Conservation (phyloP, 2,113 vertebrate genomes). For the Hippolais icterina region DNA sequence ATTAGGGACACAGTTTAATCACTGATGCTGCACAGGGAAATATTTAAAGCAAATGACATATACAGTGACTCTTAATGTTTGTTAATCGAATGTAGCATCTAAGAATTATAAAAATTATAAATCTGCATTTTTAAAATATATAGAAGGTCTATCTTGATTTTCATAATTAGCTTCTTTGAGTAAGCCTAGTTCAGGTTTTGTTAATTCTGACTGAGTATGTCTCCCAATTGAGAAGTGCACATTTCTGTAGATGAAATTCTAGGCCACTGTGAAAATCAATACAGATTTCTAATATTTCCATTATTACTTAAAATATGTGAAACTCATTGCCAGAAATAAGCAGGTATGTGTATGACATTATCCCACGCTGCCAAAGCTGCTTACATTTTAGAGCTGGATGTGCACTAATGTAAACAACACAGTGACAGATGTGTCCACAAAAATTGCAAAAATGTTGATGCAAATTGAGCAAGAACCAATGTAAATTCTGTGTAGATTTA, state of each 20-base stretch:
- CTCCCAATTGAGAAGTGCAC: not conserved
- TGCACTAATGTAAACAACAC: constrained; percentile 38
- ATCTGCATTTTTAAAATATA: constrained; percentile 62
- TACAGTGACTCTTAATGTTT: constrained; percentile 32
- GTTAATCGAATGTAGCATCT: constrained; percentile 36
- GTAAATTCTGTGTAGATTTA: not conserved
- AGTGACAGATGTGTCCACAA: constrained; percentile 13
- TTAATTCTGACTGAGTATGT: not conserved
- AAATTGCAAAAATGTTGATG: constrained; percentile 41
- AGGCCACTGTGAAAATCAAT: not conserved
- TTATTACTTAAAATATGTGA: not conserved
- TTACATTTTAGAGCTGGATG: constrained; percentile 38
- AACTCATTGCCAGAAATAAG: constrained; percentile 28
- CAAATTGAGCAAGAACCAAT: not conserved
- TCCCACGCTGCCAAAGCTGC: not conserved
- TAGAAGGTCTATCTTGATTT: constrained; percentile 36
- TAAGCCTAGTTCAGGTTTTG: constrained; percentile 8
- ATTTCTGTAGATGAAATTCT: not conserved
- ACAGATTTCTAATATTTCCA: not conserved
- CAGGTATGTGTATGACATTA: constrained; percentile 18
- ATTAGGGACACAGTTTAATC: constrained; percentile 79
- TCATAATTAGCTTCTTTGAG: constrained; percentile 59
- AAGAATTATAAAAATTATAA: constrained; percentile 54
- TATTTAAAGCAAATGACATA: constrained; percentile 66
- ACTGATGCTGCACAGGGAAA: constrained; percentile 57